Evolutionary conservation across 2,113 vertebrate species (phyloP), one percentile per base, ranked within the genome.

Genomic region (Megaceryle maxima): DNA sequence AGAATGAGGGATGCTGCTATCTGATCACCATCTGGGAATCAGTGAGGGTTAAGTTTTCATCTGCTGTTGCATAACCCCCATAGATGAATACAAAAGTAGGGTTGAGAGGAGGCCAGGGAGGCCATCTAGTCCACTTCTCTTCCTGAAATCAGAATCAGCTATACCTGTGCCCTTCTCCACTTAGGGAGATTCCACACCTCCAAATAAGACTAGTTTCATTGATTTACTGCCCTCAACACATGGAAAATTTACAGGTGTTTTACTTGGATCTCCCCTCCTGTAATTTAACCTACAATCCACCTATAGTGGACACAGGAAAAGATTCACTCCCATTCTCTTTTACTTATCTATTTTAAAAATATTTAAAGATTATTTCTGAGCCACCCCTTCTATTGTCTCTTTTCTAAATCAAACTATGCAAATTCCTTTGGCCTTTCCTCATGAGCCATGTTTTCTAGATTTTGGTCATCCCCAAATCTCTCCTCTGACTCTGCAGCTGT

Each of bases 401-500:
- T 88, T 87, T 87, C 60, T 89, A 87, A 83, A 94, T 17, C 16
- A 63, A 80, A 12, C 22, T 50, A 25, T 43, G 29, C 26, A 79
- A 60, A 83, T 75, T 86, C n/a, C 59, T 86, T 73, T 3, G 0
- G 26, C n/a, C 70, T 91, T 92, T 89, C 29, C n/a, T 66, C 43
- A 33, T 15, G 4, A 87, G 13, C 17, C 20, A 14, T 53, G 26
- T 89, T 87, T 92, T 91, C 48, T 84, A 68, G 73, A 67, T 5
- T 83, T 13, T 83, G 69, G 39, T 75, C 77, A 89, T 46, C 28
- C n/a, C 46, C 16, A 39, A 0, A 51, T 91, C 43, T 87, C 28
- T 91, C 16, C 56, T 81, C 35, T 66, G 70, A 53, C 18, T 79
- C 51, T 86, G 24, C 79, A 93, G 72, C 63, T 88, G 68, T 83